phyloP scores from a whole-genome alignment of 35 echinoderm and acorn worm genomes.

The Strongylocentrotus purpuratus region DNA sequence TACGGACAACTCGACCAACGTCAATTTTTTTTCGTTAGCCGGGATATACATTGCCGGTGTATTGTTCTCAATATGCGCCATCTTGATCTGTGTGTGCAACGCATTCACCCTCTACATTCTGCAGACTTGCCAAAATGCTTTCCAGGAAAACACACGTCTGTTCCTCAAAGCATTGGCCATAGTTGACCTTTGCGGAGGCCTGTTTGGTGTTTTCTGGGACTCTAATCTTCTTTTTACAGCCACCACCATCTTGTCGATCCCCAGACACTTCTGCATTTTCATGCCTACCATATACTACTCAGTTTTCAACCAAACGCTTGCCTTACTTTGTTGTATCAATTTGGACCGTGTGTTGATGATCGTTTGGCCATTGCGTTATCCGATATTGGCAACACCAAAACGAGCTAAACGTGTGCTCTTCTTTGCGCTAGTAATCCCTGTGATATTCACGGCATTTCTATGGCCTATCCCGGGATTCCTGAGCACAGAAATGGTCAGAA shows the following conservation, averaged over 20 bases:
- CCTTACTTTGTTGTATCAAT: not conserved
- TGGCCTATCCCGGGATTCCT: not conserved
- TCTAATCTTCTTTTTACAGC: not conserved
- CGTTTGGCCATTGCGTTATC: not conserved
- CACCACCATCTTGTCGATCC: not conserved
- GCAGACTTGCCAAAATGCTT: not conserved
- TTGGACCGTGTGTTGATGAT: not conserved
- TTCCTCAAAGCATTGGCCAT: slow-evolving; percentile 1
- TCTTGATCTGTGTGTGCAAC: not conserved
- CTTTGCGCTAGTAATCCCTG: not conserved
- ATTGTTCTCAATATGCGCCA: not conserved
- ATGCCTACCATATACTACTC: not conserved
- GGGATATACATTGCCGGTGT: not conserved
- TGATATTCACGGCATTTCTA: not conserved
- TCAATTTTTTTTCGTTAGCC: not conserved
- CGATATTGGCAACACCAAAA: not conserved
- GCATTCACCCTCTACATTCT: not conserved
- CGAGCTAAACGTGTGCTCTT: not conserved
- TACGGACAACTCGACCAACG: not conserved
- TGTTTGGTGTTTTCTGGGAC: not conserved
- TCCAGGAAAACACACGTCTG: not conserved
- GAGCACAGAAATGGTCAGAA: not conserved
- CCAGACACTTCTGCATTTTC: not conserved
- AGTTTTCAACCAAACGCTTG: not conserved
- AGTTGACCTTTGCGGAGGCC: not conserved